Percentiles rank a stretch among this genome's conserved stretches.
These are phyloP conservation scores for Coboldia fuscipes DNA, from an alignment of 1,140 invertebrate genomes.

Conservation along the genomic window DNA sequence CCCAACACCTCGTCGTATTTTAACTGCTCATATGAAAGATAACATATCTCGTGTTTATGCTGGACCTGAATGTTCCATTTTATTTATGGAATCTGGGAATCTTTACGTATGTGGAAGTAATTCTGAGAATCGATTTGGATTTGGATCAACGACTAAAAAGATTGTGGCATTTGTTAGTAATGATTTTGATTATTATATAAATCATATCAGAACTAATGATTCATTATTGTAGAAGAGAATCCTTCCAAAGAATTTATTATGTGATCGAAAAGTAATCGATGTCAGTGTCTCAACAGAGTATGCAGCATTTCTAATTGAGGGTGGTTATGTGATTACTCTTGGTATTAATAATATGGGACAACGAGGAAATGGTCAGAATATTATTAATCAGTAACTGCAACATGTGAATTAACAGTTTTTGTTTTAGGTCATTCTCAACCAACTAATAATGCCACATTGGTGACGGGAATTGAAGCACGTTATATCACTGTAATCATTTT, in stretches of 20 bases:
- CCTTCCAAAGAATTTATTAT: too few species aligned
- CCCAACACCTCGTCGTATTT: constrained; percentile 10
- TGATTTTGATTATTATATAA: constrained; percentile 3
- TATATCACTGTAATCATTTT: constrained; percentile 26
- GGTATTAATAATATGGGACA: constrained; percentile 34
- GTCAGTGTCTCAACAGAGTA: constrained; percentile 33
- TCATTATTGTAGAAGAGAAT: too few species aligned
- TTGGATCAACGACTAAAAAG: constrained; percentile 22
- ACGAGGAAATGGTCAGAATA: constrained; percentile 30
- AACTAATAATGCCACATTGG: constrained; percentile 23
- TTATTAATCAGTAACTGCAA: constrained; percentile 2
- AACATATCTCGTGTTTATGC: constrained; percentile 31
- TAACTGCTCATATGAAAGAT: constrained; percentile 12
- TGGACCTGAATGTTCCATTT: constrained; percentile 38
- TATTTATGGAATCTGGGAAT: constrained; percentile 39
- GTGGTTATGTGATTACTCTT: constrained; percentile 42
- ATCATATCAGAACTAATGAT: too few species aligned
- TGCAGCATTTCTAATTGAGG: constrained; percentile 35
- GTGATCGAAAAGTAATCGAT: constrained; percentile 25
- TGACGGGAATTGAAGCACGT: constrained; percentile 28
- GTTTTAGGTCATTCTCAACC: constrained; percentile 11
- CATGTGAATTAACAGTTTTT: constrained; percentile 1
- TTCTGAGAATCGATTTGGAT: constrained; percentile 42
- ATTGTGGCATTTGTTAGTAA: constrained; percentile 15
- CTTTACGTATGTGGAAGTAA: constrained; percentile 47